These are phyloP conservation scores for Rhizomys pruinosus DNA, from an alignment of 2,113 vertebrate species.

Conservation along the genomic window DNA sequence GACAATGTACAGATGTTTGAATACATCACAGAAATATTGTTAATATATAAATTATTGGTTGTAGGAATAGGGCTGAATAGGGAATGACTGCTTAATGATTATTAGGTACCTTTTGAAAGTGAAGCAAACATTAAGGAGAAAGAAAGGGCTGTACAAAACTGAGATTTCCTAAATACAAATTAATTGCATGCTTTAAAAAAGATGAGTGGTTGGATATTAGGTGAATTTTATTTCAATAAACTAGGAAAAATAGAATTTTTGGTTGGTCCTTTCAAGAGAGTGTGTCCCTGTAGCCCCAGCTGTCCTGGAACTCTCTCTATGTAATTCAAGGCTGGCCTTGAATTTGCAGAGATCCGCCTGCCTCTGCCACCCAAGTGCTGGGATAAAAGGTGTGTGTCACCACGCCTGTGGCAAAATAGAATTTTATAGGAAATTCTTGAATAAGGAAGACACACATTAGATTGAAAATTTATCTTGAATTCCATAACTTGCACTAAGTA, in stretches of 20 bases:
- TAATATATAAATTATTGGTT: too few relatives aligned
- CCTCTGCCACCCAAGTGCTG: too few relatives aligned
- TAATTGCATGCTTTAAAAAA: constrained; percentile 9
- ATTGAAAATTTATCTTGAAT: constrained; percentile 41
- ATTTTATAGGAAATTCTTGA: neutral
- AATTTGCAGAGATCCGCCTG: too few relatives aligned
- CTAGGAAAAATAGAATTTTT: too few relatives aligned
- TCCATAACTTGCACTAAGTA: neutral
- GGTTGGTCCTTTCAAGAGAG: too few relatives aligned
- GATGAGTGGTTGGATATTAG: neutral
- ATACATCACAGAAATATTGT: neutral
- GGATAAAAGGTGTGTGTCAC: too few relatives aligned
- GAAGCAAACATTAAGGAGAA: constrained; percentile 12
- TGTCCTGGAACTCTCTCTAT: too few relatives aligned
- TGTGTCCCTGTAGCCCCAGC: too few relatives aligned
- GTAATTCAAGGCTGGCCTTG: too few relatives aligned
- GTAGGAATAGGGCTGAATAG: neutral
- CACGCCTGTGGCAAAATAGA: too few relatives aligned
- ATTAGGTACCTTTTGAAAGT: neutral
- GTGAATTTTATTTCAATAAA: constrained; percentile 35
- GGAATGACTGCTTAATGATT: neutral
- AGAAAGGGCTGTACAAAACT: neutral
- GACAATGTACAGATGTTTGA: neutral
- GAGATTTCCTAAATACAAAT: neutral
- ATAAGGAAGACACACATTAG: neutral